These are phyloP conservation scores for Parnassius orleans DNA, from an alignment of 2,888 invertebrate genomes.

Conservation along the genomic window DNA sequence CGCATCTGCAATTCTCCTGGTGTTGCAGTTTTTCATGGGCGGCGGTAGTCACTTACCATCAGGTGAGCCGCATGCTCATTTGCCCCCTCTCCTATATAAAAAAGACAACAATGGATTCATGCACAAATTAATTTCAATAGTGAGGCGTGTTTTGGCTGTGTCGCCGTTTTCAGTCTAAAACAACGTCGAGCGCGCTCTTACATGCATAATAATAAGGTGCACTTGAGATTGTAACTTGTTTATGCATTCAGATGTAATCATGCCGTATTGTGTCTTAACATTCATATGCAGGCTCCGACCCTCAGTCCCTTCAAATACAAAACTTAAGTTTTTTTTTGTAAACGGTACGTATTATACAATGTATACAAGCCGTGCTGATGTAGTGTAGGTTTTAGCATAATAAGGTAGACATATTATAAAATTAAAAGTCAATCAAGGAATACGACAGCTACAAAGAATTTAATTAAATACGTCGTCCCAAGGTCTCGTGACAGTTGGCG, in stretches of 20 bases:
- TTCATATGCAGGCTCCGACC: conserved; percentile 39
- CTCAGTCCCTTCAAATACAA: conserved; percentile 21
- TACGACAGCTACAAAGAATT: conserved; percentile 19
- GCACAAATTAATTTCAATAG: conserved; percentile 23
- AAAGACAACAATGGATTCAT: conserved; percentile 23
- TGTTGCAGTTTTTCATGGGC: no score
- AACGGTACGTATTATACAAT: conserved; percentile 21
- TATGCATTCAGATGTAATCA: conserved; percentile 53
- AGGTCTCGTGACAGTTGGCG: conserved; percentile 26
- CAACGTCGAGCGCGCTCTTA: conserved; percentile 21
- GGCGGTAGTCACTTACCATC: no score
- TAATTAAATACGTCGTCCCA: conserved; percentile 19
- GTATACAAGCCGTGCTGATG: conserved; percentile 3
- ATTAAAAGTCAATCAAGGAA: conserved; percentile 6
- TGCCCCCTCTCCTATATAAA: no score
- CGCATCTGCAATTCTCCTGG: no score
- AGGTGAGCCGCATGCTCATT: no score
- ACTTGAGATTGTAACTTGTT: conserved; percentile 48
- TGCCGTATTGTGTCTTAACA: conserved; percentile 45
- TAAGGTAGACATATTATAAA: no score
- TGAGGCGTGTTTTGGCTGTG: conserved; percentile 15
- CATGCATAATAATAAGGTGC: conserved; percentile 50
- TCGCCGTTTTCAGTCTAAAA: conserved; percentile 6
- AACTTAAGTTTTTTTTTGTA: conserved; percentile 33
- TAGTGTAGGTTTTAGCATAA: neutral